Percentiles rank a stretch among this genome's conserved stretches.
phyloP scores from a whole-genome alignment of 2,888 invertebrate species.

The Drosophila ustulata region DNA sequence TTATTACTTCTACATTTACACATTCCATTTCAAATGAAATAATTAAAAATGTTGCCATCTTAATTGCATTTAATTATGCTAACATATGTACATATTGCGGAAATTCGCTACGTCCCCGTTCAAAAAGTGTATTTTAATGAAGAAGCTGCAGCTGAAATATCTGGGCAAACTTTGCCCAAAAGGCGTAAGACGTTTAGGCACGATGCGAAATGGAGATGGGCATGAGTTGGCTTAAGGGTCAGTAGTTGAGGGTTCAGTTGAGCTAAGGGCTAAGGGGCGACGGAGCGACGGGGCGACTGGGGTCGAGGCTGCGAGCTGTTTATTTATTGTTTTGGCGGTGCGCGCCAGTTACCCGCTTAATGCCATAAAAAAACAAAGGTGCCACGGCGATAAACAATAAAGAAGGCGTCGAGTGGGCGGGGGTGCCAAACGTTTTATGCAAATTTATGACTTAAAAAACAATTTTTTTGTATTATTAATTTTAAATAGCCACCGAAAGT shows the following conservation, averaged over 20 bases:
- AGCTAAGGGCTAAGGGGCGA: slow-evolving; percentile 3
- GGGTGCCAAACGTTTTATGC: slow-evolving; percentile 60
- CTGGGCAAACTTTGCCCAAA: slow-evolving; percentile 66
- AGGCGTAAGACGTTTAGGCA: slow-evolving; percentile 65
- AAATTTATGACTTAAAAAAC: slow-evolving; percentile 63
- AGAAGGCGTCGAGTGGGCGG: slow-evolving; percentile 28
- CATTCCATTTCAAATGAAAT: too few species aligned
- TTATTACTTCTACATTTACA: too few species aligned
- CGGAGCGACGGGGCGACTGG: background rate
- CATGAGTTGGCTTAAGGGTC: slow-evolving; percentile 18
- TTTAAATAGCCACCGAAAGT: slow-evolving; percentile 36
- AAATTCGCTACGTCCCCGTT: slow-evolving; percentile 3
- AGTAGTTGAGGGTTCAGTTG: slow-evolving; percentile 21
- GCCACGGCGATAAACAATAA: slow-evolving; percentile 75
- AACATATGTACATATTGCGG: too few species aligned
- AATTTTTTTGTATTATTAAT: slow-evolving; percentile 60
- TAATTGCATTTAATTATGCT: background rate
- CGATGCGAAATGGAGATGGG: background rate
- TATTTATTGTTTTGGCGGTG: slow-evolving; percentile 78
- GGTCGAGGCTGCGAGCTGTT: slow-evolving; percentile 49
- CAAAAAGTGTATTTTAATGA: slow-evolving; percentile 55
- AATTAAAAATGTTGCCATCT: too few species aligned
- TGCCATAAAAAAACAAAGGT: slow-evolving; percentile 78
- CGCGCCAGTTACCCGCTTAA: slow-evolving; percentile 74
- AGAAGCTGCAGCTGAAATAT: slow-evolving; percentile 68